These are phyloP conservation scores for Embiotoca jacksoni DNA, from an alignment of 2,113 vertebrate species.

Conservation along the genomic window DNA sequence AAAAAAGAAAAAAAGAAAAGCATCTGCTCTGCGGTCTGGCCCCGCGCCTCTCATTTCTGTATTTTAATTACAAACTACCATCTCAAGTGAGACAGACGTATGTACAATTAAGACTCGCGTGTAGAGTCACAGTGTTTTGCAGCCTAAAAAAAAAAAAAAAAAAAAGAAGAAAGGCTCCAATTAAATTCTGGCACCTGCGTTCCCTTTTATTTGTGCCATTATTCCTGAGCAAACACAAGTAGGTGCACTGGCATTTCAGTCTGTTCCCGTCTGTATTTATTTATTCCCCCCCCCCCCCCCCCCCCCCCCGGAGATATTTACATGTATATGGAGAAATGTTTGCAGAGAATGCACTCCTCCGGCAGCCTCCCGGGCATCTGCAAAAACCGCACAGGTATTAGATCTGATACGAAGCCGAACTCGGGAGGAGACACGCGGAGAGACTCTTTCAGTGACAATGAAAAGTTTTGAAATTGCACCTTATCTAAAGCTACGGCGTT, in stretches of 20 bases:
- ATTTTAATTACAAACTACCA: background rate
- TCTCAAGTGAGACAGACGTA: background rate
- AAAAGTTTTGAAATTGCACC: constrained; percentile 36
- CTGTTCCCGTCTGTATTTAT: constrained; percentile 33
- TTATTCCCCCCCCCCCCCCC: too few relatives aligned
- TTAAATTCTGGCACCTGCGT: constrained; percentile 14
- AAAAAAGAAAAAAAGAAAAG: background rate
- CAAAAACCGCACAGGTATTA: constrained; percentile 34
- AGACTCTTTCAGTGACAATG: constrained; percentile 10
- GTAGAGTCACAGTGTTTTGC: background rate
- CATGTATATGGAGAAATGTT: constrained; percentile 57
- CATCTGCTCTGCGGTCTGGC: too few relatives aligned
- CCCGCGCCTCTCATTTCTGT: background rate
- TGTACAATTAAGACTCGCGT: background rate
- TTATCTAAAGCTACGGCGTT: background rate
- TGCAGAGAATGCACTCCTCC: background rate
- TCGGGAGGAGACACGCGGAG: background rate
- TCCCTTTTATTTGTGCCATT: background rate
- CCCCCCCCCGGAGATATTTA: constrained; percentile 37
- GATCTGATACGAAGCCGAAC: constrained; percentile 25
- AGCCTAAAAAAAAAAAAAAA: background rate
- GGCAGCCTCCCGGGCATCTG: constrained; percentile 17
- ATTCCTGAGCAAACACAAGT: constrained; percentile 3
- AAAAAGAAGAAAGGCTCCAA: constrained; percentile 3
- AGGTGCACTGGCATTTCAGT: constrained; percentile 61